phyloP scores from a whole-genome alignment of 2,888 invertebrate species.

The Zygogramma bicolorata region DNA sequence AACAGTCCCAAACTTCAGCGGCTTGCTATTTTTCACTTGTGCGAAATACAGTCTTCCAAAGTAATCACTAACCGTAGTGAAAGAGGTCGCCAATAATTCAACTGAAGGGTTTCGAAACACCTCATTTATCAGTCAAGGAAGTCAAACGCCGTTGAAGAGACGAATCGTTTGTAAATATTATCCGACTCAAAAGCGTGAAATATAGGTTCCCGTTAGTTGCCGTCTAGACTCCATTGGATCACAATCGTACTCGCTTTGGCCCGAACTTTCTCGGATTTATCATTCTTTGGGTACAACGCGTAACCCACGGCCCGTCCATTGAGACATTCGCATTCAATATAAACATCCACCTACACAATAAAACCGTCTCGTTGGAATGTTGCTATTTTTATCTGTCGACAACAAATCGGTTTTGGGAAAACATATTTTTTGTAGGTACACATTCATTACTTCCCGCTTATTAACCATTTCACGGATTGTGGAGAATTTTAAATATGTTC shows the following conservation, averaged over 20 bases:
- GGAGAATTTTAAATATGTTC: no score
- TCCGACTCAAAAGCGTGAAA: background rate
- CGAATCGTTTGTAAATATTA: constrained; percentile 6
- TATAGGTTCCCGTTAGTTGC: constrained; percentile 1
- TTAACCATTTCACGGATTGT: no score
- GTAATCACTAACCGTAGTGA: background rate
- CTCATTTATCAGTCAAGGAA: constrained; percentile 7
- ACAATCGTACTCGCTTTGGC: background rate
- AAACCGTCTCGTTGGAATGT: no score
- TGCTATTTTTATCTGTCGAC: no score
- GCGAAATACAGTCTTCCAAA: background rate
- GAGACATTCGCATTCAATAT: background rate
- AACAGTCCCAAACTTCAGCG: no score
- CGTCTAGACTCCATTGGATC: constrained; percentile 9
- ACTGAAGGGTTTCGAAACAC: background rate
- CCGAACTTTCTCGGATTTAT: constrained; percentile 9
- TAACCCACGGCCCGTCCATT: background rate
- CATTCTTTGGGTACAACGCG: background rate
- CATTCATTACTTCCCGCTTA: no score
- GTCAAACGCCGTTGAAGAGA: constrained; percentile 15
- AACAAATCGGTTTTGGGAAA: no score
- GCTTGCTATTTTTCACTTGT: background rate
- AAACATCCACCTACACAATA: no score
- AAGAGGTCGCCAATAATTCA: background rate
- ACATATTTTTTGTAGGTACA: no score